Base-by-base conservation (phyloP, 2,797 vertebrate genomes). In the Eutrigla gurnardus region DNA sequence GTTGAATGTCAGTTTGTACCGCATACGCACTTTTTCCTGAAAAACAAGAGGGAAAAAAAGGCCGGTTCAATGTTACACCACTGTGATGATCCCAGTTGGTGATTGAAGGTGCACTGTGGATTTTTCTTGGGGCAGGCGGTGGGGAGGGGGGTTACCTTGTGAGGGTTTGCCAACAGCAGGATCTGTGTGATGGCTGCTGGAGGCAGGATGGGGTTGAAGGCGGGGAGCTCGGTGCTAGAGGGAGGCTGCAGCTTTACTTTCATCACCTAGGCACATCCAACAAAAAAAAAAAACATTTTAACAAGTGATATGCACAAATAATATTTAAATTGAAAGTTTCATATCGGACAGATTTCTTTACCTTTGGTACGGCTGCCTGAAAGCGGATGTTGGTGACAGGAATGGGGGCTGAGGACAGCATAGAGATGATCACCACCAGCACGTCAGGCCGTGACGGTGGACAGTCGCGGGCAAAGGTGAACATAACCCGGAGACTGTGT, bases 321-420 rank as follows among this genome's bases (percentile, higher is more conserved):
- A 6, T 7, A 15, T 54, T 32, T 42, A 10, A 15, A 2, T 33
- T 0, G 0, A 59, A 42, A 62, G 9, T 49, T 62, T 66, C n/a
- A 54, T 4, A 1, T 50, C n/a, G n/a, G 11, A 60, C n/a, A 10
- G 3, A 46, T 49, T 10, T 3, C 32, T 32, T 54, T 7, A 0
- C 98, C 97, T 97, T 99, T 77, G 98, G 98, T 18, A 99, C 98
- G 0, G 98, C 98, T 0, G 98, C 96, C 93, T 99, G 98, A 90
- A 99, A 98, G 80, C 96, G 93, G 42, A 99, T 97, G 90, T 96
- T 97, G 82, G 94, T 96, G 86, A 98, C 95, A 3, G 97, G 96
- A 76, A 94, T 91, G 0, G 98, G 96, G 1, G 98, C 97, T 0
- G 97, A 99, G 76, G 97, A 99, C 52, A 99, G 91, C 98, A 99